A percentile compares a stretch with the other conserved stretches of the same genome.
Conservation (phyloP, 2,113 vertebrate genomes). For the Pan paniscus region DNA sequence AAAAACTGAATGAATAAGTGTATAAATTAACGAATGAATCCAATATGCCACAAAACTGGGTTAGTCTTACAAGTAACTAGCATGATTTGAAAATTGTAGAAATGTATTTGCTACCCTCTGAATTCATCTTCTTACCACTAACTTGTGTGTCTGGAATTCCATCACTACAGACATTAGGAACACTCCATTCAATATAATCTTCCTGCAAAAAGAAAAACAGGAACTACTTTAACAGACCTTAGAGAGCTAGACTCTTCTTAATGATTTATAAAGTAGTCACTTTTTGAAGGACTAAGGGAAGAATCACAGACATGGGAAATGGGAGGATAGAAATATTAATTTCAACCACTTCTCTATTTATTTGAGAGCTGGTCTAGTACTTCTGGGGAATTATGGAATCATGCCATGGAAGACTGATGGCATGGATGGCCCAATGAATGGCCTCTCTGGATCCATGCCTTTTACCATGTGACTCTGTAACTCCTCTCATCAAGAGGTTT, state of each 20-base stretch:
- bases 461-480: background rate
- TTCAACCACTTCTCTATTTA: background rate
- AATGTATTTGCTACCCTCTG: background rate
- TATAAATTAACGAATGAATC: background rate
- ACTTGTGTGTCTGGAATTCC: background rate
- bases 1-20: background rate
- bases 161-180: constrained; percentile 34
- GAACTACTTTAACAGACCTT: background rate
- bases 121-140: constrained; percentile 16
- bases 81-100: background rate
- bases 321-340: background rate
- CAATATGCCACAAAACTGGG: background rate
- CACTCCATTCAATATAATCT: background rate
- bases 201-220: background rate
- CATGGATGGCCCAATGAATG: background rate
- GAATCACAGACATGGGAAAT: background rate
- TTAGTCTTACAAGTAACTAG: background rate
- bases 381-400: background rate
- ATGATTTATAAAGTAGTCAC: background rate
- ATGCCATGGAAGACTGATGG: background rate
- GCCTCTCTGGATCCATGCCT: background rate
- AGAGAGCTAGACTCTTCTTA: background rate
- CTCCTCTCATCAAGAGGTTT: background rate
- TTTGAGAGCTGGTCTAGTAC: background rate
- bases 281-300: background rate